Evolutionary conservation across 2,113 vertebrate species (phyloP).

Genomic region (Stictonetta naevosa): DNA sequence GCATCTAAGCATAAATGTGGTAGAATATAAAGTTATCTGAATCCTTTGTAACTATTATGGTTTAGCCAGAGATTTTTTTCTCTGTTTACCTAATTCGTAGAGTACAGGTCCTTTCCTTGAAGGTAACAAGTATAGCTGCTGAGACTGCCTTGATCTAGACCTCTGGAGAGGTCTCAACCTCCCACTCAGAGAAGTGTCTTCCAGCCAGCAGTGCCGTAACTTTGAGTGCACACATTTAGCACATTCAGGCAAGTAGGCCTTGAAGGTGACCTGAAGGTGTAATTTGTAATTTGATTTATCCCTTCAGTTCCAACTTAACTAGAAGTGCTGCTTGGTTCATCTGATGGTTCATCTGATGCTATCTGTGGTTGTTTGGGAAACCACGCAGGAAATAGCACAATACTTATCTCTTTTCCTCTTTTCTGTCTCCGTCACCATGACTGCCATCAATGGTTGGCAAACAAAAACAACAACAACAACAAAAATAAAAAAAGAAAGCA

Average conservation of each 20-base stretch:
- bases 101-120: not conserved
- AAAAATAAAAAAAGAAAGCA: accelerated
- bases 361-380: not conserved
- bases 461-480: not conserved
- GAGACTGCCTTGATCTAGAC: not conserved
- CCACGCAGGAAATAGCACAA: not conserved
- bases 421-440: not conserved
- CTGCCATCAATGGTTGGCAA: not conserved
- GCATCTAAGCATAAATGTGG: not conserved
- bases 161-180: not conserved
- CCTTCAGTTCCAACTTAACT: not conserved
- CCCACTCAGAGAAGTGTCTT: not conserved
- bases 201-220: not conserved
- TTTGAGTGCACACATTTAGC: not conserved
- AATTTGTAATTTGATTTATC: not conserved
- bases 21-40: not conserved
- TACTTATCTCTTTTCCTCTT: not conserved
- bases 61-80: not conserved
- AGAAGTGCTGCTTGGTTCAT: accelerated
- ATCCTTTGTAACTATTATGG: not conserved
- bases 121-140: not conserved
- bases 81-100: not conserved
- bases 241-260: not conserved
- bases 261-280: not conserved
- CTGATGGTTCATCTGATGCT: accelerated